Evolutionary conservation across 2,888 invertebrate genomes (phyloP), one percentile per base, ranked within the genome.

Genomic region (Eustalomyia histrio): DNA sequence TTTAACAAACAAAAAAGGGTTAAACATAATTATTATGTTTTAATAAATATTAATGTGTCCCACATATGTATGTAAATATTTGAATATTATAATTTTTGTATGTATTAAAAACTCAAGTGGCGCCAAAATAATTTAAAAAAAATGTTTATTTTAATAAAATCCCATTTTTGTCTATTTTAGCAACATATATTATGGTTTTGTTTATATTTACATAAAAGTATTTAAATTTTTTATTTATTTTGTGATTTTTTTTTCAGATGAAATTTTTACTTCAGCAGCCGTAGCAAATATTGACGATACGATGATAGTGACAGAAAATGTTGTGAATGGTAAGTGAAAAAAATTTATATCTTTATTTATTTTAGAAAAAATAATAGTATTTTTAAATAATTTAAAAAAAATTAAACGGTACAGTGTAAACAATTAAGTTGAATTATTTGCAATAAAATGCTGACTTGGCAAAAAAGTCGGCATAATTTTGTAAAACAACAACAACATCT

Each of bases 321-420:
- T 78, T 63, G 12, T 74, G 29, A 80, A 74, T 74, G 84, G 83
- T 83, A 76, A 84, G 83, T 75, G 12, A 35, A n/a, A 16, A 39
- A 29, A n/a, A 33, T 10, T n/a, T n/a, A n/a, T n/a, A n/a, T n/a
- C n/a, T n/a, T n/a, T n/a, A n/a, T n/a, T n/a, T n/a, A n/a, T n/a
- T n/a, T n/a, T n/a, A n/a, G n/a, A n/a, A n/a, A n/a, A n/a, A n/a
- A n/a, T n/a, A n/a, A n/a, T n/a, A n/a, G n/a, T n/a, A n/a, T n/a
- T n/a, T n/a, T n/a, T n/a, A n/a, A n/a, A n/a, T n/a, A n/a, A n/a
- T n/a, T n/a, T n/a, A n/a, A n/a, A n/a, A n/a, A n/a, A n/a, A n/a
- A n/a, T n/a, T n/a, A n/a, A n/a, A n/a, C n/a, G n/a, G n/a, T n/a
- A 50, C 33, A 33, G 6, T 29, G 29, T 12, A 39, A 12, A 39